These are phyloP conservation scores for Colostygia pectinataria DNA, from an alignment of 2,888 invertebrate genomes.

Conservation along the genomic window DNA sequence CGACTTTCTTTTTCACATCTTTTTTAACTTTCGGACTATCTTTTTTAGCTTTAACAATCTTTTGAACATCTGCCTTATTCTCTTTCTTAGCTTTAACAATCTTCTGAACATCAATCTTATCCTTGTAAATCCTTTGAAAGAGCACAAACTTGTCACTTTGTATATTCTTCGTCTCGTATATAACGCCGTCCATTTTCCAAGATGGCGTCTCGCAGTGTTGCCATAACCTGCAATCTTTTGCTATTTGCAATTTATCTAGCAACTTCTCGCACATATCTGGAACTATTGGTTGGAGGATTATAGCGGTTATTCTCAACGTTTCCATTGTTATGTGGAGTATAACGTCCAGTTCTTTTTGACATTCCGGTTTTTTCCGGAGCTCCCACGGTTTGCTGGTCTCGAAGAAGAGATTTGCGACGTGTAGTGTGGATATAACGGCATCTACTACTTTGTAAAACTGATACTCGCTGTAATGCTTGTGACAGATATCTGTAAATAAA, in stretches of 20 bases:
- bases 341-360: constrained; percentile 85
- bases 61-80: too few relatives aligned
- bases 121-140: constrained; percentile 68
- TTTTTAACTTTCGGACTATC: too few relatives aligned
- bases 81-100: constrained; percentile 11
- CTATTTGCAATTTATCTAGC: constrained; percentile 86
- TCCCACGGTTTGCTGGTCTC: constrained; percentile 95
- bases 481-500: constrained; percentile 81
- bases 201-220: constrained; percentile 64
- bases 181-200: constrained; percentile 65
- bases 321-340: constrained; percentile 94
- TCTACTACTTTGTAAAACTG: constrained; percentile 94
- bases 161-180: constrained; percentile 65
- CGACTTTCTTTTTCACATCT: constrained; percentile 60
- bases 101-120: constrained; percentile 49
- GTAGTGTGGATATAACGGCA: constrained; percentile 87
- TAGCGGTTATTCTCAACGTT: constrained; percentile 86
- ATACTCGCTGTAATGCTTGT: constrained; percentile 86
- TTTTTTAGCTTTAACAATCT: constrained; percentile 41
- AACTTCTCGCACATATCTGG: constrained; percentile 87
- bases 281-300: constrained; percentile 93
- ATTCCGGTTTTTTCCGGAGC: constrained; percentile 84
- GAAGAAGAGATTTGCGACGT: constrained; percentile 93
- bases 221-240: constrained; percentile 59
- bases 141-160: constrained; percentile 70